Evolutionary conservation across 2,797 vertebrate genomes (phyloP).

Genomic region (Rhyacichthys aspro): DNA sequence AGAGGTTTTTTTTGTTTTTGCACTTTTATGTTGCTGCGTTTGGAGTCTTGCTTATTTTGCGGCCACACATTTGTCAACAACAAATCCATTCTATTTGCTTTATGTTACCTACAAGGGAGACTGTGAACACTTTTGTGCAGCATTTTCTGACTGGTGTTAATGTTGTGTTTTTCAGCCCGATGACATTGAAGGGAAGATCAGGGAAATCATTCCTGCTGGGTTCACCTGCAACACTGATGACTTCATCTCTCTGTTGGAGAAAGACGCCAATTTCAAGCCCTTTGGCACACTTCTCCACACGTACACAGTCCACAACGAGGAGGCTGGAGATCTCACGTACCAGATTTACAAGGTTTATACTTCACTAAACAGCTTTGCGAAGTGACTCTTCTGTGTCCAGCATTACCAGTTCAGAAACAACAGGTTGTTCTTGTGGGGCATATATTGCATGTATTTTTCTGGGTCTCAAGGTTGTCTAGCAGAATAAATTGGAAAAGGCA

Average conservation of each 20-base stretch:
- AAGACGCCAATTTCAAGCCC: conserved; percentile 94
- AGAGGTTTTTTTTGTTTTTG: conserved; percentile 10
- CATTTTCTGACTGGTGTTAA: neutral
- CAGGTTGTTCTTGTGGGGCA: too few relatives aligned
- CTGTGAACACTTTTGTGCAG: neutral
- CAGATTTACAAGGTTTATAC: conserved; percentile 92
- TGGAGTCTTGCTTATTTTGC: conserved; percentile 26
- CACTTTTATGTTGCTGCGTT: neutral
- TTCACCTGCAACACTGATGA: conserved; percentile 93
- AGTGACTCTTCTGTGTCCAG: too few relatives aligned
- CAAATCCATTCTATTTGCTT: too few relatives aligned
- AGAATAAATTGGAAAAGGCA: too few relatives aligned
- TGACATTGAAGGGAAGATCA: conserved; percentile 93
- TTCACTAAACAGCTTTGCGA: neutral
- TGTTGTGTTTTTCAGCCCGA: conserved; percentile 82
- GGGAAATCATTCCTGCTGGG: conserved; percentile 90
- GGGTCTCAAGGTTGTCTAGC: too few relatives aligned
- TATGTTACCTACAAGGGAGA: too few relatives aligned
- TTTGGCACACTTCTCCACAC: conserved; percentile 92
- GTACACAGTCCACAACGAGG: conserved; percentile 90
- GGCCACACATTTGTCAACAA: neutral
- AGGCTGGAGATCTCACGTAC: conserved; percentile 90
- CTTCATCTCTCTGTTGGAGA: conserved; percentile 93
- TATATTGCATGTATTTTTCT: too few relatives aligned
- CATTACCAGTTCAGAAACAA: too few relatives aligned